A percentile compares a stretch with the other conserved stretches of the same genome.
These are phyloP conservation scores for Hestina assimilis DNA, from an alignment of 1,140 invertebrate genomes.

Conservation along the genomic window DNA sequence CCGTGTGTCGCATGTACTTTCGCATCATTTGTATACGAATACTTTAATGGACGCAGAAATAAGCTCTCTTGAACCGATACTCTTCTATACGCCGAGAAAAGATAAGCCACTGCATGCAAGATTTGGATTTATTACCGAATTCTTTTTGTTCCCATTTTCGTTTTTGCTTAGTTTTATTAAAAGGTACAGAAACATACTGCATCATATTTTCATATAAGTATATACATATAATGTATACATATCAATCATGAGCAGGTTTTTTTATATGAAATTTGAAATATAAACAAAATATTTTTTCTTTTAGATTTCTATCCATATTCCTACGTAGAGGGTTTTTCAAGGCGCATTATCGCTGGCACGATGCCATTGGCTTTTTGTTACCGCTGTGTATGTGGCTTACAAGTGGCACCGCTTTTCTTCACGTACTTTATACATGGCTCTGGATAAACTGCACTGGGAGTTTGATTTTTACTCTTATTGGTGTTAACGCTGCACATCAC, in stretches of 20 bases:
- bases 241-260: not conserved
- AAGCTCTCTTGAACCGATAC: conserved; percentile 82
- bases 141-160: conserved; percentile 37
- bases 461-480: conserved; percentile 82
- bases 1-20: conserved; percentile 86
- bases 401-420: conserved; percentile 37
- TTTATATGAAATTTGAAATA: not conserved
- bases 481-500: conserved; percentile 88
- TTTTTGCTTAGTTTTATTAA: conserved; percentile 40
- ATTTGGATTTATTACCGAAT: conserved; percentile 42
- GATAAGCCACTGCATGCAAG: conserved; percentile 41
- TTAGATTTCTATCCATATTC: conserved; percentile 44
- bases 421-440: conserved; percentile 79
- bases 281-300: conserved; percentile 23
- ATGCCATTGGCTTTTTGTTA: conserved; percentile 47
- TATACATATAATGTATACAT: not conserved
- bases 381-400: conserved; percentile 55
- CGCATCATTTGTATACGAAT: conserved; percentile 90
- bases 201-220: not conserved
- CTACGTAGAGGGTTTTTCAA: conserved; percentile 46
- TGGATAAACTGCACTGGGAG: conserved; percentile 80
- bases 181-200: conserved; percentile 32
- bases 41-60: conserved; percentile 88
- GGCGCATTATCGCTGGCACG: conserved; percentile 55
- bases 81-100: conserved; percentile 81